Evolutionary conservation across 2,888 invertebrate genomes (phyloP), one percentile per base, ranked within the genome.

Genomic region (Lutraria lutraria): DNA sequence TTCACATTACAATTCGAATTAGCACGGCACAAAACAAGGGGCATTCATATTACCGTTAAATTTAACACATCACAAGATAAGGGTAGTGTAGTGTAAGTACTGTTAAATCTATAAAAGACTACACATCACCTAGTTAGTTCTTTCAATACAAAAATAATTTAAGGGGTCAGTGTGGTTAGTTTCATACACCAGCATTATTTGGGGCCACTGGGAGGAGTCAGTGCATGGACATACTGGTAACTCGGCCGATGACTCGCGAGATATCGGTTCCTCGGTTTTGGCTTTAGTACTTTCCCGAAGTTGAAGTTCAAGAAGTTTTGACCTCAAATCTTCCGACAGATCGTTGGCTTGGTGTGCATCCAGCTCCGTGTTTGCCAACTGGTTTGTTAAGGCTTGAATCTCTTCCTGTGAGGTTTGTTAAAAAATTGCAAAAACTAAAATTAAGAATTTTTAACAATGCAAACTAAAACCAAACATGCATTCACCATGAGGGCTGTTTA

Each of bases 271-370:
- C 13, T 63, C 83, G 4, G 63, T 25, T 29, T 84, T 83, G 54
- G 81, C 86, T 29, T 31, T 25, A 16, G 81, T 81, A 13, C 81
- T 60, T 52, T 88, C 88, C 0, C 83, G 72, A 34, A 94, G 85
- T 82, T 94, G 90, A n/a, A 93, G 89, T 83, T 92, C 93, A 15
- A 93, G 76, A 76, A 93, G 21, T 60, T 90, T 88, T 52, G 92
- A 85, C 29, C 91, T 88, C 25, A 93, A 84, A 52, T 90, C 89
- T 79, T 93, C 93, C 8, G 92, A 91, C 83, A 93, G 90, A 53
- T 92, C 92, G 34, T 87, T 82, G 16, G 93, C 91, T n/a, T 90
- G 83, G 80, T 88, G 88, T 31, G 93, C 93, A 63, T 81, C 56
- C 54, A 86, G 86, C 84, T 94, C 93, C 0, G 93, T 91, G 60